phyloP scores from a whole-genome alignment of 2,113 vertebrate genomes.

The Hyla sarda region DNA sequence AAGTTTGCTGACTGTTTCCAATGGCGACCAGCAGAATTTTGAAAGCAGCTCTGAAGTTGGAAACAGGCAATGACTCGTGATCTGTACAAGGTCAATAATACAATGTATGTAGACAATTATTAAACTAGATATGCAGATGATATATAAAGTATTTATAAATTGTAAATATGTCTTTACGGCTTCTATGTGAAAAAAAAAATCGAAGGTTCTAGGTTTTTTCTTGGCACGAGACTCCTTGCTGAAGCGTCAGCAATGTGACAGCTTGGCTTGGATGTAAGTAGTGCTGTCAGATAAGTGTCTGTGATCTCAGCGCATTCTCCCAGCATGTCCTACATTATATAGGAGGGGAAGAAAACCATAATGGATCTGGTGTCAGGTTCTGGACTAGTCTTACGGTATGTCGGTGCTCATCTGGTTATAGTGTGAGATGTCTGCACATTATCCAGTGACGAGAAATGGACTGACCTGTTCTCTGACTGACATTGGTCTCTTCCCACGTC shows the following conservation, averaged over 20 bases:
- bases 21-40: background rate
- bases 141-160: too few relatives aligned
- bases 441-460: slow-evolving; percentile 2
- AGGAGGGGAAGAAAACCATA: background rate
- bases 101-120: background rate
- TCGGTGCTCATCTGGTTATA: background rate
- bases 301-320: background rate
- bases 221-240: background rate
- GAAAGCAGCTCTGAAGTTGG: background rate
- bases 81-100: background rate
- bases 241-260: background rate
- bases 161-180: too few relatives aligned
- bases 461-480: slow-evolving; percentile 31
- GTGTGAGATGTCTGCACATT: background rate
- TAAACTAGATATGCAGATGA: background rate
- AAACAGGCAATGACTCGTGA: background rate
- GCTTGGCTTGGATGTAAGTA: background rate
- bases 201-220: background rate
- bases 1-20: too few relatives aligned
- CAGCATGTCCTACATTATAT: background rate
- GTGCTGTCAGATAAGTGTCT: background rate
- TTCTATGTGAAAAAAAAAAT: too few relatives aligned
- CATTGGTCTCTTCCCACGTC: slow-evolving; percentile 33
- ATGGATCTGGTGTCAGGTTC: background rate
- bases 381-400: background rate